phyloP scores from a whole-genome alignment of 2,113 vertebrate genomes.

The Oxyruncus cristatus region DNA sequence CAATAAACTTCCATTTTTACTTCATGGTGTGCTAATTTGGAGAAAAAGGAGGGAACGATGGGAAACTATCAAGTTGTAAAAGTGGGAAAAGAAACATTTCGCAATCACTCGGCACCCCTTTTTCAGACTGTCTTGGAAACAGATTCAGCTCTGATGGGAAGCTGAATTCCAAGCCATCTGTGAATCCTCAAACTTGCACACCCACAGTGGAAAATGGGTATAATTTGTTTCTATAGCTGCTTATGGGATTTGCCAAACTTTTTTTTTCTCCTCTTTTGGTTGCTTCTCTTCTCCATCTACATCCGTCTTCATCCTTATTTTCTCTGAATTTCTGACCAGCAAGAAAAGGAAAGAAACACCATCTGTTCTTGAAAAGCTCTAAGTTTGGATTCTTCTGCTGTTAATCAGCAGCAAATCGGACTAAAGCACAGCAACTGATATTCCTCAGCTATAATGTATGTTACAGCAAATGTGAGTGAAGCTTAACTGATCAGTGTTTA shows the following conservation, averaged over 20 bases:
- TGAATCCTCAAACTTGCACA: constrained; percentile 61
- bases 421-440: not conserved
- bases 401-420: constrained; percentile 42
- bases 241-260: constrained; percentile 39
- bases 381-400: constrained; percentile 40
- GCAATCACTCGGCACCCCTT: not conserved
- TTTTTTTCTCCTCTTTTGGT: constrained; percentile 8
- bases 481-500: not conserved
- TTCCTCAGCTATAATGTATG: not conserved
- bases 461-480: constrained; percentile 12
- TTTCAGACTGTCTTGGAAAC: constrained; percentile 29
- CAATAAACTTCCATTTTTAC: not conserved
- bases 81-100: not conserved
- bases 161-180: constrained; percentile 61
- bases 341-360: constrained; percentile 53
- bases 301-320: constrained; percentile 48
- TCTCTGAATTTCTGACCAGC: constrained; percentile 57
- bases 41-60: not conserved
- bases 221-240: constrained; percentile 62
- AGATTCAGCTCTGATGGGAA: constrained; percentile 7
- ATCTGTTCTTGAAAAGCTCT: constrained; percentile 63
- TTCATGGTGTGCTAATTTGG: not conserved
- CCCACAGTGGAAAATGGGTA: constrained; percentile 61
- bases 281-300: constrained; percentile 16
- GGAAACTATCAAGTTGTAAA: not conserved